These are phyloP conservation scores for Tetranychus truncatus DNA, from an alignment of 2,888 invertebrate species.

Conservation along the genomic window DNA sequence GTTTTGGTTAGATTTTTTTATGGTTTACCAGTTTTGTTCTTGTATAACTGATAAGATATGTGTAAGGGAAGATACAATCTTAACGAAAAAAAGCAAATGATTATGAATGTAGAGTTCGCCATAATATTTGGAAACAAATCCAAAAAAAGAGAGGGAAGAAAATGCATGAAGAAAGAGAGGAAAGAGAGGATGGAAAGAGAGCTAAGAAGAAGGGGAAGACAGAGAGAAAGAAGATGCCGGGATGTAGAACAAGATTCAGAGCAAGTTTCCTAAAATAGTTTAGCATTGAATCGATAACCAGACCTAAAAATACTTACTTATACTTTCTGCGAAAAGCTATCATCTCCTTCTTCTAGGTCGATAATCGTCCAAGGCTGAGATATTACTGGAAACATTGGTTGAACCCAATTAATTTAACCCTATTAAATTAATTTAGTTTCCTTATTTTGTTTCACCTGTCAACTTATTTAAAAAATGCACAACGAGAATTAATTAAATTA, in stretches of 20 bases:
- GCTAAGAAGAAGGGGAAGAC: not conserved
- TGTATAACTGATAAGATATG: no score
- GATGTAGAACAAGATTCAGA: not conserved
- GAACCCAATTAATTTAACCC: no score
- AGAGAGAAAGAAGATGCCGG: not conserved
- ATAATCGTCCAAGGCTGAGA: not conserved
- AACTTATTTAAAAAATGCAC: no score
- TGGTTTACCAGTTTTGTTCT: no score
- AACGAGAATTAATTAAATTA: no score
- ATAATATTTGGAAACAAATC: no score
- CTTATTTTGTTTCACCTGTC: no score
- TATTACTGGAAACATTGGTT: not conserved
- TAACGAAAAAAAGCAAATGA: no score
- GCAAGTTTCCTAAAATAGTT: constrained; percentile 1
- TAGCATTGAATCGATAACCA: not conserved
- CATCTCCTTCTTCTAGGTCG: not conserved
- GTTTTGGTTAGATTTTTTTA: no score
- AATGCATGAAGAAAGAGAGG: not conserved
- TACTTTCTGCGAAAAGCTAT: not conserved
- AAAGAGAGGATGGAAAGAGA: not conserved
- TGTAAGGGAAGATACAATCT: no score
- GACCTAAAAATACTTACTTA: not conserved
- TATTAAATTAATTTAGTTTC: no score
- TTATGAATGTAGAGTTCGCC: no score
- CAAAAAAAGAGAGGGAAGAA: not conserved